Conservation (phyloP, 1,140 invertebrate species). For the Megalonaias nervosa region DNA sequence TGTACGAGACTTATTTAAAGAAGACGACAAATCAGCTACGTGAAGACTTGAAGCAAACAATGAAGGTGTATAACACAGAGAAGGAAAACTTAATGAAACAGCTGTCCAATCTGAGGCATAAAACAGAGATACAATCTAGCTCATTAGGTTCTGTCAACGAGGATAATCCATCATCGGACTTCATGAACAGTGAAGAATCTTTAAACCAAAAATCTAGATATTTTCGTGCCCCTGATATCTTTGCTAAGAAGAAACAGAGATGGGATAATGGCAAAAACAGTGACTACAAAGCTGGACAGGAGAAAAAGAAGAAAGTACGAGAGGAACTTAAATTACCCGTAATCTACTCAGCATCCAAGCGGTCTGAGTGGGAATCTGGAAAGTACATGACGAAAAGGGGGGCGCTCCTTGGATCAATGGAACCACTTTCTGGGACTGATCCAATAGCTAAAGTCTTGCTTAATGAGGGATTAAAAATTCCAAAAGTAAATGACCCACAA, state of each 20-base stretch:
- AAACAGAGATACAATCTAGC: too few relatives aligned
- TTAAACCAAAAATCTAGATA: conserved; percentile 18
- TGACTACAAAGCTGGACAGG: conserved; percentile 2
- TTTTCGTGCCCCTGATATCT: conserved; percentile 43
- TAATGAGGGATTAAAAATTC: conserved; percentile 29
- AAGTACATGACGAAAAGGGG: conserved; percentile 5
- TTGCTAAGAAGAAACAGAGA: conserved; percentile 18
- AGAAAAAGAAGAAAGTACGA: conserved; percentile 31
- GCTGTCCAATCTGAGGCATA: conserved; percentile 30
- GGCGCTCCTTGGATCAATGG: background rate
- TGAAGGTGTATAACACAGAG: conserved; percentile 44
- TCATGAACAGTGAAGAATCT: too few relatives aligned
- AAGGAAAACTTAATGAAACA: conserved; percentile 47
- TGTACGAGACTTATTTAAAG: conserved; percentile 35
- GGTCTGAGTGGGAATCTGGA: conserved; percentile 33
- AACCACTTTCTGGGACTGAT: conserved; percentile 27
- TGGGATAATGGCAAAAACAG: conserved; percentile 12
- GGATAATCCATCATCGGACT: too few relatives aligned
- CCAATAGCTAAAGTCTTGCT: conserved; percentile 18
- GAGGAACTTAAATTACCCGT: conserved; percentile 29
- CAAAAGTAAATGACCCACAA: conserved; percentile 28
- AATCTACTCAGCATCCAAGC: conserved; percentile 31
- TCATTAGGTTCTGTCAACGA: too few relatives aligned
- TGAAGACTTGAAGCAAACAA: conserved; percentile 46
- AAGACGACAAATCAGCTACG: conserved; percentile 44